Evolutionary conservation across 2,888 invertebrate genomes (phyloP).

Genomic region (Polia nebulosa): DNA sequence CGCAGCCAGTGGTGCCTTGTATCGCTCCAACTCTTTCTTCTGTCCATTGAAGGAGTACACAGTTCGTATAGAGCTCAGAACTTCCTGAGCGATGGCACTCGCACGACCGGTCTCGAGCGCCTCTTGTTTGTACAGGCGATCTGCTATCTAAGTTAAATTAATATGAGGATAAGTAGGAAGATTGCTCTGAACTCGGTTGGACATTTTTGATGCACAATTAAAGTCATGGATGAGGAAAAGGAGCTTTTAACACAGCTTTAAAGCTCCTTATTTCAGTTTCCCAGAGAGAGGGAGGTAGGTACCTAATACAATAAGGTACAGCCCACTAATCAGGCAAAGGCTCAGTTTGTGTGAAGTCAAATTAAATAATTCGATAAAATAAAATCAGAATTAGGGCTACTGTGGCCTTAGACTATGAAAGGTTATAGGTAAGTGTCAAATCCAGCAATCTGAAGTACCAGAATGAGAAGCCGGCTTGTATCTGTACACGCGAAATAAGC

Average conservation of each 20-base stretch:
- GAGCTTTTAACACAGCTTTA: not conserved
- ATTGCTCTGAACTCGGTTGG: not conserved
- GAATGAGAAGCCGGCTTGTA: too few species aligned
- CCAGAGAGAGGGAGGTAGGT: too few species aligned
- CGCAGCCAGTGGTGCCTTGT: constrained; percentile 90
- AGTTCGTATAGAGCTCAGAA: constrained; percentile 93
- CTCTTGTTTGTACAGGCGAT: constrained; percentile 91
- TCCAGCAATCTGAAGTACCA: too few species aligned
- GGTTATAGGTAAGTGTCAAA: too few species aligned
- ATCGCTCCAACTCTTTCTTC: constrained; percentile 92
- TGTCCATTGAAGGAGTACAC: constrained; percentile 95
- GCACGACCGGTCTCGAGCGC: constrained; percentile 93
- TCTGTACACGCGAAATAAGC: too few species aligned
- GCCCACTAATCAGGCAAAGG: too few species aligned
- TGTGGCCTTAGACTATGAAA: too few species aligned
- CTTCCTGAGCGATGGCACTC: constrained; percentile 95
- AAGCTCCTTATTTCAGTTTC: too few species aligned
- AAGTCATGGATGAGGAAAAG: not conserved
- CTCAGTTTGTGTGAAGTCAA: too few species aligned
- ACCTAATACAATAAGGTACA: too few species aligned
- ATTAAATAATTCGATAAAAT: too few species aligned
- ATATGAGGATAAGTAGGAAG: constrained; percentile 3
- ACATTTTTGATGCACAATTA: not conserved
- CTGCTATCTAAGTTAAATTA: constrained; percentile 63
- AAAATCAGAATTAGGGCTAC: too few species aligned